Base-by-base conservation (phyloP, 2,797 vertebrate species). In the Sylvia borin region DNA sequence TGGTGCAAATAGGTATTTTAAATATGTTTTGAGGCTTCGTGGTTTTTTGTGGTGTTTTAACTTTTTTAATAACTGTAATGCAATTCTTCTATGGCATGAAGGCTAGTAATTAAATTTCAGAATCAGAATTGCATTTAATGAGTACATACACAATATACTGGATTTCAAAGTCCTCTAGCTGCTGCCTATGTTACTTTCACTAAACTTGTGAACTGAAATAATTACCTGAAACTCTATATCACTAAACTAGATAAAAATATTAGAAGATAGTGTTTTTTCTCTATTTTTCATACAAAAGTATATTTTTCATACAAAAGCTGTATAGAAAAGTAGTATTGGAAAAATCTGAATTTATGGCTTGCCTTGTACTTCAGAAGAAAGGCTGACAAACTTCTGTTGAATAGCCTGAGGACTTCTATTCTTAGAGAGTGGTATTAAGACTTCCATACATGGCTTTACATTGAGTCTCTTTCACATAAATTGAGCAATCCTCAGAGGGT, bases 381-480 rank as follows among this genome's bases (percentile, higher is more conserved):
- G 61, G 43, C 57, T 94, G 66, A 57, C 29, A 72, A 81, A 38
- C 16, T 92, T 55, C 29, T 82, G 25, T 48, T 87, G 67, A 75
- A 58, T 60, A 76, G 71, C 40, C 68, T 60, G 66, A 65, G 45
- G 51, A 50, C 34, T 8, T 67, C 17, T 57, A 13, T 76, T 90
- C 76, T 83, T 86, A 27, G n/a, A 45, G 65, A 65, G 14, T 5
- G 78, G 85, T 92, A 60, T 71, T 71, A 81, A 79, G 55, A 53
- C 45, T 94, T 67, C 79, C 83, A 43, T 86, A 93, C 61, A 70
- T 72, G 7, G 3, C 90, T 95, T 96, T 80, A 53, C 34, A 82
- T 24, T 87, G 80, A 62, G 25, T 73, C 12, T 48, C 48, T 88
- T 50, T 57, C 60, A 53, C 0, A 0, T 85, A 38, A 91, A 66